Evolutionary conservation across 2,888 invertebrate species (phyloP).

Genomic region (Metalampra italica): DNA sequence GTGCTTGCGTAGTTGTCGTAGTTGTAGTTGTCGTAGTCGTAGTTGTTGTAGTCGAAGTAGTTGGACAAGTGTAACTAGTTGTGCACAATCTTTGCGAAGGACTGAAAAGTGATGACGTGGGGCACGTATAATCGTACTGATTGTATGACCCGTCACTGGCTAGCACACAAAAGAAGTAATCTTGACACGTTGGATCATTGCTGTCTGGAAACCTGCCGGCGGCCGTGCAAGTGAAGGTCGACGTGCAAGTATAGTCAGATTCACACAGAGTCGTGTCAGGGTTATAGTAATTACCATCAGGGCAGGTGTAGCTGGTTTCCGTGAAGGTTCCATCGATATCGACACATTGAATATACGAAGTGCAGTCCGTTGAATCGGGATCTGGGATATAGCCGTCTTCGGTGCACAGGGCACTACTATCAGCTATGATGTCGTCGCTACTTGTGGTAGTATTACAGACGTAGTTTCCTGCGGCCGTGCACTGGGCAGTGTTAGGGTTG

Average conservation of each 20-base stretch:
- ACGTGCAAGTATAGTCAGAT: conserved; percentile 42
- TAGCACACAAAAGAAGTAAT: conserved; percentile 56
- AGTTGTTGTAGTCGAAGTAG: too few species aligned
- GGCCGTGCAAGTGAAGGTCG: conserved; percentile 43
- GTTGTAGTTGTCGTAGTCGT: too few species aligned
- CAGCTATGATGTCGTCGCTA: conserved; percentile 8
- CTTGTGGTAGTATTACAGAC: conserved; percentile 36
- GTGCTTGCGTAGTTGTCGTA: too few species aligned
- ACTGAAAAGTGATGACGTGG: conserved; percentile 57
- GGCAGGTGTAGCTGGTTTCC: conserved; percentile 47
- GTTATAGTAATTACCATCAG: conserved; percentile 43
- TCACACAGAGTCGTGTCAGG: conserved; percentile 58
- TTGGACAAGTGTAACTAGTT: conserved; percentile 50
- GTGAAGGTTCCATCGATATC: conserved; percentile 38
- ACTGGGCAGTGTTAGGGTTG: conserved; percentile 43
- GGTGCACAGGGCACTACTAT: conserved; percentile 37
- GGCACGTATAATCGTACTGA: conserved; percentile 58
- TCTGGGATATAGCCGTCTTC: conserved; percentile 51
- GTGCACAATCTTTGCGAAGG: conserved; percentile 53
- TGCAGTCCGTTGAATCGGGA: conserved; percentile 46
- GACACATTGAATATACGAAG: conserved; percentile 54
- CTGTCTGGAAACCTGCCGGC: conserved; percentile 59
- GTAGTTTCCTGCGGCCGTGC: conserved; percentile 50
- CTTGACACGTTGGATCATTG: conserved; percentile 54
- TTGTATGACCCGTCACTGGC: conserved; percentile 36